phyloP scores from a whole-genome alignment of 2,113 vertebrate genomes.

The Strix aluco region DNA sequence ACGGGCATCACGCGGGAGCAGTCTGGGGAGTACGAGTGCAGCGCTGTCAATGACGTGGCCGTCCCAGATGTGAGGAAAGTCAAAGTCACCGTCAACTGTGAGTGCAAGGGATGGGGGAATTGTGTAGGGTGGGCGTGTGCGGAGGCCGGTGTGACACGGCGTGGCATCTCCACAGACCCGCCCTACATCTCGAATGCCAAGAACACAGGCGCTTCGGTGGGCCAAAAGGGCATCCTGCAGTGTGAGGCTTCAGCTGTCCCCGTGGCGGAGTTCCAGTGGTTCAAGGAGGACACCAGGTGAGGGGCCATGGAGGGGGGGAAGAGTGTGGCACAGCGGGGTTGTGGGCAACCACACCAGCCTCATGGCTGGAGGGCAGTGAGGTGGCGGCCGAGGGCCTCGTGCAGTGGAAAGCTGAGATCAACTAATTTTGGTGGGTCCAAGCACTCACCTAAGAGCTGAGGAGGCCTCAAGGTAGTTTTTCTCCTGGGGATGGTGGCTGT shows the following conservation, averaged over 20 bases:
- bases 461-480: neutral
- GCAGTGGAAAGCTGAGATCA: neutral
- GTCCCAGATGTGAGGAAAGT: conserved; percentile 87
- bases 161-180: conserved; percentile 74
- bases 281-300: conserved; percentile 94
- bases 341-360: too few relatives aligned
- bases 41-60: conserved; percentile 90
- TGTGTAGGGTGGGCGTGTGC: rapidly evolving
- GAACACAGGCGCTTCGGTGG: conserved; percentile 87
- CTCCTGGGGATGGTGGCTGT: neutral
- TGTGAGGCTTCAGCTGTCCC: conserved; percentile 95
- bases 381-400: rapidly evolving
- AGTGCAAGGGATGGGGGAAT: neutral
- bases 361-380: rapidly evolving
- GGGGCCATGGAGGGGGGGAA: rapidly evolving
- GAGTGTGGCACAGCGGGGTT: rapidly evolving
- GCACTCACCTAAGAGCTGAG: rapidly evolving
- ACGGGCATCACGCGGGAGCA: conserved; percentile 91
- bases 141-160: rapidly evolving
- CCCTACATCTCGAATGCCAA: conserved; percentile 91
- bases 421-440: neutral
- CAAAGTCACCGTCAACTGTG: conserved; percentile 94
- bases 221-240: conserved; percentile 91
- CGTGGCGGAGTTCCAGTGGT: conserved; percentile 94
- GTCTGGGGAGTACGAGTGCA: conserved; percentile 95